Conservation (phyloP, 2,888 invertebrate genomes). For the Drosophila nr. medialis region DNA sequence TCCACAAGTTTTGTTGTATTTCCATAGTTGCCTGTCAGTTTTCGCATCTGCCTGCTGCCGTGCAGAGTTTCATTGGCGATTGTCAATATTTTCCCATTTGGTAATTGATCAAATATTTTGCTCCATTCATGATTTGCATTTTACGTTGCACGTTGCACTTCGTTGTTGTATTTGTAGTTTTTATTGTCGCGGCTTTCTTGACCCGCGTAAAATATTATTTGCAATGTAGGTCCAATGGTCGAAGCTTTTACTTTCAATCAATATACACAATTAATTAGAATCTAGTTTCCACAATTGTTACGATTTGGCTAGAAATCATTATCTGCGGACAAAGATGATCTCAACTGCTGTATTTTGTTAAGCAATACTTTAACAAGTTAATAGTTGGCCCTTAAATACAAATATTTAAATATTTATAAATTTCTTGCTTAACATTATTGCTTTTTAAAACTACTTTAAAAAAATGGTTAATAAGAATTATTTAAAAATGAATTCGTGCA, state of each 20-base stretch:
- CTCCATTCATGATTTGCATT: constrained; percentile 41
- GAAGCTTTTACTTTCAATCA: constrained; percentile 69
- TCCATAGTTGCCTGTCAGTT: constrained; percentile 73
- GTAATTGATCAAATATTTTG: constrained; percentile 68
- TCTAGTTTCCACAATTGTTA: constrained; percentile 9
- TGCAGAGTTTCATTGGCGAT: constrained; percentile 50
- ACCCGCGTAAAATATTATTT: constrained; percentile 34
- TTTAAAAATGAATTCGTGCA: no score
- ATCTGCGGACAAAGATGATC: constrained; percentile 8
- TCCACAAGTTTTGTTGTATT: constrained; percentile 54
- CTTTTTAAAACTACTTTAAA: no score
- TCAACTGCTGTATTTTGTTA: constrained; percentile 14
- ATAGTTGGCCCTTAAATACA: background rate
- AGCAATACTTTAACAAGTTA: background rate
- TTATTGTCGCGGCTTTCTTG: constrained; percentile 40
- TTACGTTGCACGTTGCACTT: constrained; percentile 2
- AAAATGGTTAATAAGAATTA: no score
- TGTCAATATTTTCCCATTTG: constrained; percentile 58
- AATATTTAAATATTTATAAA: background rate
- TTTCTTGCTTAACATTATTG: no score
- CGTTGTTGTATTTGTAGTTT: constrained; percentile 9
- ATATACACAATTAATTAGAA: constrained; percentile 41
- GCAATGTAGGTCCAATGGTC: constrained; percentile 9
- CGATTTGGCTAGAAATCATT: constrained; percentile 13
- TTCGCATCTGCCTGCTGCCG: constrained; percentile 74